Evolutionary conservation across 2,888 invertebrate genomes (phyloP).

Genomic region (Drosophila aldrichi): DNA sequence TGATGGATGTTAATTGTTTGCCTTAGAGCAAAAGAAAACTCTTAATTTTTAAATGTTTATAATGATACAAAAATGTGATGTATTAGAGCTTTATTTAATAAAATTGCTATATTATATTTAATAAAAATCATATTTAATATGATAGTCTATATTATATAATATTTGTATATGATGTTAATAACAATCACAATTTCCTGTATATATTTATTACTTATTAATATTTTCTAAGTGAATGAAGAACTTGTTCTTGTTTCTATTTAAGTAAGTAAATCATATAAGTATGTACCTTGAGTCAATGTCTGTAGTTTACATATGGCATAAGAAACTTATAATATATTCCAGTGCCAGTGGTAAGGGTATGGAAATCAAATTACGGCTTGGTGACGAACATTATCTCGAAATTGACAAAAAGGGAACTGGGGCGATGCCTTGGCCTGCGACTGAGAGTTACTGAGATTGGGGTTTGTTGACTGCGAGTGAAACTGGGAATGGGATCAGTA

Average conservation of each 20-base stretch:
- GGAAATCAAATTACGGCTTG: conserved; percentile 59
- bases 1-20: too few relatives aligned
- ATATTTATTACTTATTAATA: too few relatives aligned
- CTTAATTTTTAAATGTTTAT: too few relatives aligned
- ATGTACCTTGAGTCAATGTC: background rate
- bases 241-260: background rate
- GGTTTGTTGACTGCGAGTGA: conserved; percentile 9
- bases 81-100: too few relatives aligned
- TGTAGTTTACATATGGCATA: background rate
- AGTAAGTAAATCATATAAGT: background rate
- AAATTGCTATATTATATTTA: too few relatives aligned
- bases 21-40: too few relatives aligned
- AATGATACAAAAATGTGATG: too few relatives aligned
- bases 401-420: conserved; percentile 59
- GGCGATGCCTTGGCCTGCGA: conserved; percentile 12
- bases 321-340: background rate
- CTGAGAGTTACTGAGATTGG: conserved; percentile 12
- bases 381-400: conserved; percentile 64
- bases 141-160: too few relatives aligned
- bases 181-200: too few relatives aligned
- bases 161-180: too few relatives aligned
- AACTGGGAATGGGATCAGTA: conserved; percentile 33
- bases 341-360: conserved; percentile 9
- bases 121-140: too few relatives aligned
- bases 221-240: background rate